Conservation (phyloP, 2,797 vertebrate species). For the Morelia viridis region DNA sequence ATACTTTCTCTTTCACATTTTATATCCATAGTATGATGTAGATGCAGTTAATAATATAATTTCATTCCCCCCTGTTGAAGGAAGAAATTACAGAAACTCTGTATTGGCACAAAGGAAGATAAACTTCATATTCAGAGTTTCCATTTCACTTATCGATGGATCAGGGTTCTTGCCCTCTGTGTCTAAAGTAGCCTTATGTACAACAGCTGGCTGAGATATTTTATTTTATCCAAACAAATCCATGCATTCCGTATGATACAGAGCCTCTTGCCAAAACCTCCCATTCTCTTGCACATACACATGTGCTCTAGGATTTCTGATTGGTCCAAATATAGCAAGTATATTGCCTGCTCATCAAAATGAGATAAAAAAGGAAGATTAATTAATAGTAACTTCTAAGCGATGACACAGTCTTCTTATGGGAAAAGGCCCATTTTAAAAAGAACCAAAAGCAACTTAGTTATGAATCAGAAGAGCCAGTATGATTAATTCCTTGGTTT, state of each 20-base stretch:
- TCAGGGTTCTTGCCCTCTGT: slow-evolving; percentile 3
- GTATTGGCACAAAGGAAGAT: background rate
- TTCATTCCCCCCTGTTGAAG: background rate
- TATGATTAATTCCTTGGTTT: background rate
- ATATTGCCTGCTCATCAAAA: slow-evolving; percentile 1
- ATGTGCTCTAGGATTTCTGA: background rate
- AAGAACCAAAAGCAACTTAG: slow-evolving; percentile 17
- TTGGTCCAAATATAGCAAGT: slow-evolving; percentile 4
- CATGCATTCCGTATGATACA: accelerated
- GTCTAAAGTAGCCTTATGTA: slow-evolving; percentile 3
- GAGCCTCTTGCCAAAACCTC: background rate
- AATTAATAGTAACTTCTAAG: background rate
- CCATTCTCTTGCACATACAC: background rate
- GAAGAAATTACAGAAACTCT: slow-evolving; percentile 40
- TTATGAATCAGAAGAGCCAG: background rate
- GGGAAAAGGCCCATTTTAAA: background rate
- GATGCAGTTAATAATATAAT: slow-evolving; percentile 38
- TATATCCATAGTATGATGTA: slow-evolving; percentile 57
- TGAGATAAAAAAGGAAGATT: background rate
- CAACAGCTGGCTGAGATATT: background rate
- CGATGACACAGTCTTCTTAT: background rate
- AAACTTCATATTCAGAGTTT: slow-evolving; percentile 30
- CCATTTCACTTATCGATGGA: background rate
- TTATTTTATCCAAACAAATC: slow-evolving; percentile 7
- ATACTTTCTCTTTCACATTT: slow-evolving; percentile 57